These are phyloP conservation scores for Drosophila obscura DNA, from an alignment of 1,140 invertebrate genomes.

Conservation along the genomic window DNA sequence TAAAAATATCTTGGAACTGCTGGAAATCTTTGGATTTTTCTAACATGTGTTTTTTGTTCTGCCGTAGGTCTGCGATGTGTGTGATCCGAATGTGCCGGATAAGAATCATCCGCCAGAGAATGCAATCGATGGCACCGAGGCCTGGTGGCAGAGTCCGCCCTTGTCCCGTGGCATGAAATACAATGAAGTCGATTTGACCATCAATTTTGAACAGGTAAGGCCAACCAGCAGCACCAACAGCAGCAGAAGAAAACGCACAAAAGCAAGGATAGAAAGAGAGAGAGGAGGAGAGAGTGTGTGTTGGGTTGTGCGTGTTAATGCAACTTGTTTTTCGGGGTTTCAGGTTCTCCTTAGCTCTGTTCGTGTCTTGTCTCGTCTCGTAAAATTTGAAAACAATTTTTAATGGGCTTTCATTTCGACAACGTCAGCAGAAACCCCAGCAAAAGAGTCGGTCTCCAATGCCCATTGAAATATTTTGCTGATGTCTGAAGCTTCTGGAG, in stretches of 20 bases:
- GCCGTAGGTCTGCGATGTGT: conserved; percentile 95
- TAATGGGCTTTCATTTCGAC: conserved; percentile 76
- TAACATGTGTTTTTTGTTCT: conserved; percentile 35
- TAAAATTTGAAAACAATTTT: conserved; percentile 74
- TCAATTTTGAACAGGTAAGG: conserved; percentile 97
- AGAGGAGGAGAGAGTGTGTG: conserved; percentile 17
- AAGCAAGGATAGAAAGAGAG: conserved; percentile 42
- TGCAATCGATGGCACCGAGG: conserved; percentile 97
- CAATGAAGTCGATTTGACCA: conserved; percentile 98
- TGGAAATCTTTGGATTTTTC: conserved; percentile 7
- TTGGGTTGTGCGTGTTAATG: conserved; percentile 37
- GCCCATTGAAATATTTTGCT: conserved; percentile 55
- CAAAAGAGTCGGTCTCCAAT: conserved; percentile 20
- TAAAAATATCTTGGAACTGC: conserved; percentile 57
- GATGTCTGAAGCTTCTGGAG: conserved; percentile 31
- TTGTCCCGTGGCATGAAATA: conserved; percentile 98
- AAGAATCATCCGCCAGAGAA: conserved; percentile 94
- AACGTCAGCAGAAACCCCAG: conserved; percentile 45
- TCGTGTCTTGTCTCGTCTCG: conserved; percentile 42
- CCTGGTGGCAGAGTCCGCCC: conserved; percentile 99
- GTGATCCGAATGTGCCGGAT: conserved; percentile 90
- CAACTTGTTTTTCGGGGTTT: conserved; percentile 51
- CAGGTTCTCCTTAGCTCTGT: conserved; percentile 9
- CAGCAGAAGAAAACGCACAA: conserved; percentile 18
- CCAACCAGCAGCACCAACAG: conserved; percentile 15